phyloP scores from a whole-genome alignment of 2,888 invertebrate genomes.

The Amaurobius ferox region DNA sequence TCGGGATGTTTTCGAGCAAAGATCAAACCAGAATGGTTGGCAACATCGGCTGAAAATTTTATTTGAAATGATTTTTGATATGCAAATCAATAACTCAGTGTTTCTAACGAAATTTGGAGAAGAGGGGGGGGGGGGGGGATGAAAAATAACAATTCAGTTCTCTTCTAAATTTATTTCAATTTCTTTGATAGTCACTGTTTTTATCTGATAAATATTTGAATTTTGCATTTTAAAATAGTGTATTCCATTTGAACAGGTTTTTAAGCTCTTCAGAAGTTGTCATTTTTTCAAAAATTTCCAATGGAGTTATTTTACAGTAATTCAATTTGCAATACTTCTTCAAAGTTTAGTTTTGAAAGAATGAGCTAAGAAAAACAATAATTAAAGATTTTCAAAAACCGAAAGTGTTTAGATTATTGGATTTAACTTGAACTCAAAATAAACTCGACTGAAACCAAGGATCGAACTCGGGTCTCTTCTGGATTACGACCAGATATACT shows the following conservation, averaged over 20 bases:
- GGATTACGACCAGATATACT: too few relatives aligned
- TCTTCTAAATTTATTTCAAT: neutral
- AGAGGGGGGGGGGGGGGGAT: neutral
- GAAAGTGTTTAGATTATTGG: too few relatives aligned
- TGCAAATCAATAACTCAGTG: neutral
- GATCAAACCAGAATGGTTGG: neutral
- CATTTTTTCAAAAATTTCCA: neutral
- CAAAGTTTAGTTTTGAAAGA: neutral
- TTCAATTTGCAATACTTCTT: neutral
- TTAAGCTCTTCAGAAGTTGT: neutral
- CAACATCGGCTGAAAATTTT: neutral
- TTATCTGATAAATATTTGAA: neutral
- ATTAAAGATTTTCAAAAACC: too few relatives aligned
- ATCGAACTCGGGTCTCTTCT: too few relatives aligned
- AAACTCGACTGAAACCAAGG: too few relatives aligned
- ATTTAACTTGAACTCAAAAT: too few relatives aligned
- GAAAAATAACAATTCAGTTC: neutral
- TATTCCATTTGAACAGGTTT: neutral
- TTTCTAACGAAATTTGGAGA: neutral
- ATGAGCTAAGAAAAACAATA: too few relatives aligned
- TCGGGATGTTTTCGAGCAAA: neutral
- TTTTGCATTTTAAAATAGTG: neutral
- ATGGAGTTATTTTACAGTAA: neutral
- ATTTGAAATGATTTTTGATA: conserved; percentile 5
- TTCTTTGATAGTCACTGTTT: neutral